Conservation (phyloP, 2,797 vertebrate genomes). For the Luscinia luscinia region DNA sequence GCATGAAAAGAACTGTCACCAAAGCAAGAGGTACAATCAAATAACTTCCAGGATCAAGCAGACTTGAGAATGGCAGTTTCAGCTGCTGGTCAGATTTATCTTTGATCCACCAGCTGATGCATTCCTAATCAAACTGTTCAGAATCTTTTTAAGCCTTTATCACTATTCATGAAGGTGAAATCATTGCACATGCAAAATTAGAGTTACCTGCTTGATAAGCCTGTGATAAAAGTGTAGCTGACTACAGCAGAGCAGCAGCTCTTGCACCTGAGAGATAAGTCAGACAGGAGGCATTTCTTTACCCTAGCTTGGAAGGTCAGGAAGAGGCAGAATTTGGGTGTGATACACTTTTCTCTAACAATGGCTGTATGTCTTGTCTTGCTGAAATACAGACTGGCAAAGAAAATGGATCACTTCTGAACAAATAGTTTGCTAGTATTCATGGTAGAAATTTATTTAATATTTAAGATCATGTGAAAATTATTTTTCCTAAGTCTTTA, state of each 20-base stretch:
- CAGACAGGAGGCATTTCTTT: not conserved
- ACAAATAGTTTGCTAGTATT: not conserved
- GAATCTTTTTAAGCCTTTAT: constrained; percentile 34
- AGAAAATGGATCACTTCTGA: not conserved
- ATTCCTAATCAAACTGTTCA: constrained; percentile 30
- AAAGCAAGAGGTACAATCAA: not conserved
- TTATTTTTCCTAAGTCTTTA: not conserved
- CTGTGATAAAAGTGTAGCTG: constrained; percentile 43
- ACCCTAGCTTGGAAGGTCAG: not conserved
- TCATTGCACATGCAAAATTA: constrained; percentile 29
- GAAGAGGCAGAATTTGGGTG: not conserved
- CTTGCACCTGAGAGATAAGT: not conserved
- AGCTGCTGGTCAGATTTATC: not conserved
- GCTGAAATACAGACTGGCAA: not conserved
- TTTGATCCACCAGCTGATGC: not conserved
- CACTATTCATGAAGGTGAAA: constrained; percentile 60
- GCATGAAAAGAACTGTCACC: not conserved
- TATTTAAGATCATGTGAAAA: not conserved
- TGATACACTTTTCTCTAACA: not conserved
- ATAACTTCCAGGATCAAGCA: not conserved
- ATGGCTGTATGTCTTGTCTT: not conserved
- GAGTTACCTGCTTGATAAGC: constrained; percentile 25
- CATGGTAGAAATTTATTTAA: not conserved
- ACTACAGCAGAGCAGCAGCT: not conserved
- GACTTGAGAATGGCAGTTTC: not conserved